Evolutionary conservation across 2,888 invertebrate genomes (phyloP).

Genomic region (Heliconius erato): DNA sequence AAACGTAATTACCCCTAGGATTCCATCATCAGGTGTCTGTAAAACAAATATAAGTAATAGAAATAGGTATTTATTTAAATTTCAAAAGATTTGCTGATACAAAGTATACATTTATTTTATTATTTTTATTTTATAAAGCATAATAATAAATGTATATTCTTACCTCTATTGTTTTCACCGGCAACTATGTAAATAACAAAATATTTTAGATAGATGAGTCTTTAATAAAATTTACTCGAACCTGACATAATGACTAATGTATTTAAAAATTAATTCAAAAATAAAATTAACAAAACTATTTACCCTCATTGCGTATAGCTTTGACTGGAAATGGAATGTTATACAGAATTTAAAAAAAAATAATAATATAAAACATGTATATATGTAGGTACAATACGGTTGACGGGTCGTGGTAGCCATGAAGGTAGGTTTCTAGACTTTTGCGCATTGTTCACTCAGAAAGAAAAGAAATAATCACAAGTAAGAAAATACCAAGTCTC

Average conservation of each 20-base stretch:
- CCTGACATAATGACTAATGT: background rate
- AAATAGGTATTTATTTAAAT: background rate
- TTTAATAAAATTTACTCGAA: background rate
- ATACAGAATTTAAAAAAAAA: background rate
- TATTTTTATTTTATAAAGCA: background rate
- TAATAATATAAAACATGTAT: background rate
- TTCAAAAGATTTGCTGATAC: background rate
- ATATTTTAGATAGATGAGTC: background rate
- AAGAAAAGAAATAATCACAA: background rate
- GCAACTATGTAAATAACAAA: constrained; percentile 17
- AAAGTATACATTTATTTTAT: background rate
- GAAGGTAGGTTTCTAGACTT: background rate
- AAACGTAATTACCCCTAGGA: constrained; percentile 33
- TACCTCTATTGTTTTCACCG: constrained; percentile 28
- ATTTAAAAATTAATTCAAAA: background rate
- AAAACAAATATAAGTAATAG: constrained; percentile 4
- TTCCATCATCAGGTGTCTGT: constrained; percentile 34
- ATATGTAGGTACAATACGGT: background rate
- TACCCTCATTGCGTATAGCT: constrained; percentile 26
- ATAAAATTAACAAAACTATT: background rate
- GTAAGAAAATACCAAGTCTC: background rate
- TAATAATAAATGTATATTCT: background rate
- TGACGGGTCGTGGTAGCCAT: no score
- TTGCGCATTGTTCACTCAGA: background rate
- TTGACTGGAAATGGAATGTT: constrained; percentile 8